phyloP scores from a whole-genome alignment of 2,797 vertebrate species.

The Choloepus didactylus region DNA sequence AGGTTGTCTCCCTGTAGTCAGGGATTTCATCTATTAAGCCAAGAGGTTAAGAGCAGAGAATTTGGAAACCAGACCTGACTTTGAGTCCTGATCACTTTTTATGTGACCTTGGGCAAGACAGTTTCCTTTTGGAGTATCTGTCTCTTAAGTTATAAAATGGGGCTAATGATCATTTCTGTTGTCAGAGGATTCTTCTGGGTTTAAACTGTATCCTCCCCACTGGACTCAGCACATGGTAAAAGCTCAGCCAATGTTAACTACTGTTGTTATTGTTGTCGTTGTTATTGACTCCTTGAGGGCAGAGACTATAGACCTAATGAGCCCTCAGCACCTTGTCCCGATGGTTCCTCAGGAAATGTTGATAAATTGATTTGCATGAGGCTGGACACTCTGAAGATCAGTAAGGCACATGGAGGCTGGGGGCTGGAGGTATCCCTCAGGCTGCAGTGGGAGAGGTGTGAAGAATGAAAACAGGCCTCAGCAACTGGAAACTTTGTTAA shows the following conservation, averaged over 20 bases:
- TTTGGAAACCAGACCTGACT: not conserved
- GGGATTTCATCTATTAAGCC: not conserved
- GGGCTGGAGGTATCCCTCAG: not conserved
- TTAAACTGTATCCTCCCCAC: not conserved
- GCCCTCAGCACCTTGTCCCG: not conserved
- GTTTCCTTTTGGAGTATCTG: not conserved
- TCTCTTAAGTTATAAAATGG: not conserved
- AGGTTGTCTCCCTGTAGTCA: not conserved
- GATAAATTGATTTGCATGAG: not conserved
- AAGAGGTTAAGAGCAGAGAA: slow-evolving; percentile 6
- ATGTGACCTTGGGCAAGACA: not conserved
- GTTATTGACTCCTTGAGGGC: not conserved
- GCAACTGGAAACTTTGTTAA: slow-evolving; percentile 32
- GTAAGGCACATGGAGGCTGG: not conserved
- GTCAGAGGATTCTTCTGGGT: not conserved
- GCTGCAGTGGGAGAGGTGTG: not conserved
- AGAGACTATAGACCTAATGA: not conserved
- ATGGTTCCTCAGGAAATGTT: not conserved
- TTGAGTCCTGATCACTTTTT: not conserved
- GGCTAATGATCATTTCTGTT: not conserved
- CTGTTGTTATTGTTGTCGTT: not conserved
- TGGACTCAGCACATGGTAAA: not conserved
- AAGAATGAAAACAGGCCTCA: slow-evolving; percentile 17
- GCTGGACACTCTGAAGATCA: not conserved
- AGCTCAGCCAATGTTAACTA: not conserved